Evolutionary conservation across 2,888 invertebrate species (phyloP), one percentile per base, ranked within the genome.

Genomic region (Linnaemya tessellans): DNA sequence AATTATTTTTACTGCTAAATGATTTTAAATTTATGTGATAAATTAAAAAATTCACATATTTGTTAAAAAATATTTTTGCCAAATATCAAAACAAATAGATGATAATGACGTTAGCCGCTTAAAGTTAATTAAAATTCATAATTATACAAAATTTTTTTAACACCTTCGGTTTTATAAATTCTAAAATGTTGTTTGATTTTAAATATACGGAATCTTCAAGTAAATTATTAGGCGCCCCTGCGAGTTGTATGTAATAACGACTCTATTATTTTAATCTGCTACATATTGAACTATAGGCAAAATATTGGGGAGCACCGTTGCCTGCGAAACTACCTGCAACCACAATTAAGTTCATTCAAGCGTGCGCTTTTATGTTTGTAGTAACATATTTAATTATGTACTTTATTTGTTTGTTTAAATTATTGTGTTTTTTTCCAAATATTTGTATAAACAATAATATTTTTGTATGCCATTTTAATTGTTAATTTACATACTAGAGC

Each of bases 311-410:
- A 13, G 49, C 22, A 43, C 25, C 25, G 35, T 18, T 62, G 64
- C 41, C 64, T 22, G 30, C 35, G 0, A 58, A 77, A 38, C 41
- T 67, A 68, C 67, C 68, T 68, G 70, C 30, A 65, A 62, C 84
- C 81, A 62, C 73, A 81, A 84, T 46, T 62, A 62, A 49, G 73
- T 74, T 78, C 74, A 84, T 78, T 84, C 78, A 84, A 84, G 84
- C 84, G 54, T 81, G 73, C 54, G 70, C 49, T 58, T 84, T 75
- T 25, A 68, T 62, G 18, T 74, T 54, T 49, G 22, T 65, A 9
- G 4, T 7, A 67, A 60, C 20, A 41, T 25, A 68, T 49, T 15
- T 78, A 43, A 51, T 25, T 64, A 13, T 10, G 15, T n/a, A 38
- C n/a, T 18, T 60, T 49, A 18, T 77, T 56, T 54, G 41, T 65